These are phyloP conservation scores for Lagodon rhomboides DNA, from an alignment of 2,797 vertebrate species.

Conservation along the genomic window DNA sequence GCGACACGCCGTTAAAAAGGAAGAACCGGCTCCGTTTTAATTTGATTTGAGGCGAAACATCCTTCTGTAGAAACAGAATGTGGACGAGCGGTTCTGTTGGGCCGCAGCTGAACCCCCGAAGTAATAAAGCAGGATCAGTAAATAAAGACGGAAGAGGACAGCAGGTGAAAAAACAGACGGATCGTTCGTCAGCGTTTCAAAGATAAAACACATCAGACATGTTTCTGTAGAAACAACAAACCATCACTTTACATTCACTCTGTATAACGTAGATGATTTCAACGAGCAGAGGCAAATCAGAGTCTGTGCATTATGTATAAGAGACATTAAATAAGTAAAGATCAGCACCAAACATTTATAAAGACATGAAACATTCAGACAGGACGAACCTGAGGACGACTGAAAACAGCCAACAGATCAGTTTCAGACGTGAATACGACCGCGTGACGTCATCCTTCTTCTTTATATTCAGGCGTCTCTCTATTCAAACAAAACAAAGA, in stretches of 20 bases:
- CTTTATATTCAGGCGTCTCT: too few species aligned
- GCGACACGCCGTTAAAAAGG: too few species aligned
- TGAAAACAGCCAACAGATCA: too few species aligned
- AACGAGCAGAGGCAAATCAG: background rate
- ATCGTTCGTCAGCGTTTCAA: too few species aligned
- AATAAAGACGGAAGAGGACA: background rate
- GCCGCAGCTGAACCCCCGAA: background rate
- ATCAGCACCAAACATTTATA: background rate
- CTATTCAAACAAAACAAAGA: too few species aligned
- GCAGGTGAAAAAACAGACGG: background rate
- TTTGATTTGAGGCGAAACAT: background rate
- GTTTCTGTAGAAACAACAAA: background rate
- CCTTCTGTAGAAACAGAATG: too few species aligned
- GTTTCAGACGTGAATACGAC: too few species aligned
- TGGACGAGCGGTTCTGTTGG: background rate
- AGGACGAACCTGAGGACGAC: background rate
- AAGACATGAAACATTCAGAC: background rate
- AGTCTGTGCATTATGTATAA: background rate
- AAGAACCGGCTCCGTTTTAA: background rate
- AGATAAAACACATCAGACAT: too few species aligned
- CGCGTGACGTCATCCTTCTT: too few species aligned
- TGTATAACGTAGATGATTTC: too few species aligned
- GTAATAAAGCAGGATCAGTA: background rate
- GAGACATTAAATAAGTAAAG: conserved; percentile 15
- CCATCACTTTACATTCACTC: background rate